Conservation (phyloP, 2,113 vertebrate genomes). For the Chiloscyllium plagiosum region DNA sequence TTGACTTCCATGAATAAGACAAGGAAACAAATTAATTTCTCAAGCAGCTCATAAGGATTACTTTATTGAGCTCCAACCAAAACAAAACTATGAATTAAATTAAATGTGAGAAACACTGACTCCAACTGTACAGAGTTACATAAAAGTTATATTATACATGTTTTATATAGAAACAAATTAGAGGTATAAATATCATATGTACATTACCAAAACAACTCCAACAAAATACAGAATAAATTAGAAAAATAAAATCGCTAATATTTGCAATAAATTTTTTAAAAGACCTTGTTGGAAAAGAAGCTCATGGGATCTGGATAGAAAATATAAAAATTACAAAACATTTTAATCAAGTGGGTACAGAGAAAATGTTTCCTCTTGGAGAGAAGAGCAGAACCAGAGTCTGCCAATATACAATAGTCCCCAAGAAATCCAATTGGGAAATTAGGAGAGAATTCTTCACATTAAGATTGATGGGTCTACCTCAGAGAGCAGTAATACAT, state of each 20-base stretch:
- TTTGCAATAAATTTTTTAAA: not conserved
- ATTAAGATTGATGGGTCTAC: not conserved
- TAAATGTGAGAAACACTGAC: not conserved
- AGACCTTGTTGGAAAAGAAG: not conserved
- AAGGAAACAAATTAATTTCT: not conserved
- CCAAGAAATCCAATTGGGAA: not conserved
- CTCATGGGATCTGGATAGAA: not conserved
- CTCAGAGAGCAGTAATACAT: not conserved
- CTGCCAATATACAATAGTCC: not conserved
- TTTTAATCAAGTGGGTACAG: not conserved
- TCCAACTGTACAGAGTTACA: slow-evolving; percentile 2
- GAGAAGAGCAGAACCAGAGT: not conserved
- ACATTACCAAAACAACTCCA: not conserved
- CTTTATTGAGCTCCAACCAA: slow-evolving; percentile 6
- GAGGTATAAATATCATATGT: not conserved
- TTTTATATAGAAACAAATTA: not conserved
- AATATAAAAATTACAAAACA: too few species aligned
- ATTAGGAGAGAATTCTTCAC: not conserved
- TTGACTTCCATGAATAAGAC: not conserved
- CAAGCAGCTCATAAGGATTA: not conserved
- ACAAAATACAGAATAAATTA: slow-evolving; percentile 21
- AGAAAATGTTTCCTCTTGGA: not conserved
- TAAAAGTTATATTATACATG: not conserved
- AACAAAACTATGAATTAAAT: not conserved
- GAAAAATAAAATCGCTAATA: slow-evolving; percentile 2